Conservation (phyloP, 2,797 vertebrate genomes). For the Melanotaenia trifasciata region DNA sequence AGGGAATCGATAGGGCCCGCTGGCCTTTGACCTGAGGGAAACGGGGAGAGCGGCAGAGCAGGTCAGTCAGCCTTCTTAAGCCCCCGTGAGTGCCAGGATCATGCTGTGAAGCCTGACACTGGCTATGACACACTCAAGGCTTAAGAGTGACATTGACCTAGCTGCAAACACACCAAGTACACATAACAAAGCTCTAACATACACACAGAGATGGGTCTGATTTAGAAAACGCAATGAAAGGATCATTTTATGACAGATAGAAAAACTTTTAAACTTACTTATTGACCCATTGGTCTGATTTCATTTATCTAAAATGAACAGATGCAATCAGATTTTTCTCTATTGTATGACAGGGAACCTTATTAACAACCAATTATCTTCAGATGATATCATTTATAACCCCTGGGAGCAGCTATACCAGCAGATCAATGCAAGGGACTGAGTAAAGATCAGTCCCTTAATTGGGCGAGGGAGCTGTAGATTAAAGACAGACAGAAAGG, state of each 20-base stretch:
- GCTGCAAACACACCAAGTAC: constrained; percentile 64
- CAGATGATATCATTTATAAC: constrained; percentile 42
- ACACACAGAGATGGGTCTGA: constrained; percentile 4
- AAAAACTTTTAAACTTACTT: constrained; percentile 6
- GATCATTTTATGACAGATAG: background rate
- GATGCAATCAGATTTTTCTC: constrained; percentile 12
- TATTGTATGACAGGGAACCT: constrained; percentile 10
- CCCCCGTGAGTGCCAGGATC: constrained; percentile 73
- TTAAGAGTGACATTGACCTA: constrained; percentile 73
- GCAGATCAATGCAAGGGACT: constrained; percentile 68
- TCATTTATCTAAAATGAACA: constrained; percentile 30
- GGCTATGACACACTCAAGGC: constrained; percentile 75
- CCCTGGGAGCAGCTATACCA: constrained; percentile 53
- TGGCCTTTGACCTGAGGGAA: constrained; percentile 84
- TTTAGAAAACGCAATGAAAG: constrained; percentile 2
- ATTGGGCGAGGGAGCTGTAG: constrained; percentile 63
- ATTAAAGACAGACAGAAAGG: constrained; percentile 59
- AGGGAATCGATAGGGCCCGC: constrained; percentile 77
- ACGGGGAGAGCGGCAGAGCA: constrained; percentile 60
- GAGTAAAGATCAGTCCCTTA: constrained; percentile 74
- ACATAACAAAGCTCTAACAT: constrained; percentile 34
- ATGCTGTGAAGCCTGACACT: constrained; percentile 80
- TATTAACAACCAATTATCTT: constrained; percentile 55
- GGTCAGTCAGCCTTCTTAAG: constrained; percentile 79
- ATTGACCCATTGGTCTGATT: background rate